Evolutionary conservation across 2,797 vertebrate species (phyloP).

Genomic region (Brachymystax lenok): DNA sequence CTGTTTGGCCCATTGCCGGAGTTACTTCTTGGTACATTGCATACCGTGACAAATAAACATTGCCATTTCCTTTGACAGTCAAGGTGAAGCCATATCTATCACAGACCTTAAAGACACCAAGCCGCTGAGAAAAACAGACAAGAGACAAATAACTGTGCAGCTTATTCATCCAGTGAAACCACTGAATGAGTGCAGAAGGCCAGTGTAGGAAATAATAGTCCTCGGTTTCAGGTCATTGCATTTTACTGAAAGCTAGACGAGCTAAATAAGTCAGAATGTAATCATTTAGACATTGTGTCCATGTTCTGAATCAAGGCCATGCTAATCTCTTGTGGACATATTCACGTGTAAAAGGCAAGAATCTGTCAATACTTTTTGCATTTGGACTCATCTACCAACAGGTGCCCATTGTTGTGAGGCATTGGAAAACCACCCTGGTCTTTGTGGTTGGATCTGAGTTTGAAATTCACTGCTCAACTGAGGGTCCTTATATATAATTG

Average conservation of each 20-base stretch:
- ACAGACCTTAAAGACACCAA: slow-evolving; percentile 1
- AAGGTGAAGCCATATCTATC: slow-evolving; percentile 22
- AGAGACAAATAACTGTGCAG: slow-evolving; percentile 8
- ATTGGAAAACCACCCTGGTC: too few relatives aligned
- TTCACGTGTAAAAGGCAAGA: too few relatives aligned
- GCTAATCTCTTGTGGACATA: too few relatives aligned
- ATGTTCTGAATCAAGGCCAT: background rate
- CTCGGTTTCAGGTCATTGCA: slow-evolving; percentile 1
- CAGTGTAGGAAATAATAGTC: background rate
- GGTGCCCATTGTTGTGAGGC: too few relatives aligned
- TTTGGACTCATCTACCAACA: too few relatives aligned
- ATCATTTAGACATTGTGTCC: background rate
- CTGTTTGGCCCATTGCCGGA: background rate
- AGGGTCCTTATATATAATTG: too few relatives aligned
- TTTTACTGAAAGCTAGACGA: slow-evolving; percentile 19
- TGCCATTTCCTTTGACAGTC: slow-evolving; percentile 7
- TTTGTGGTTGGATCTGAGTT: too few relatives aligned
- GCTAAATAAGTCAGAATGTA: background rate
- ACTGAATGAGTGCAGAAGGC: slow-evolving; percentile 4
- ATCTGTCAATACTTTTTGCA: too few relatives aligned
- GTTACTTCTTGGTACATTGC: background rate
- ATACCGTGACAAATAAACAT: slow-evolving; percentile 5
- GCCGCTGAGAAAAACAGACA: slow-evolving; percentile 8
- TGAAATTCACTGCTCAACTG: too few relatives aligned
- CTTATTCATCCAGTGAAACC: slow-evolving; percentile 7